These are phyloP conservation scores for Motacilla alba DNA, from an alignment of 2,113 vertebrate genomes.

Conservation along the genomic window DNA sequence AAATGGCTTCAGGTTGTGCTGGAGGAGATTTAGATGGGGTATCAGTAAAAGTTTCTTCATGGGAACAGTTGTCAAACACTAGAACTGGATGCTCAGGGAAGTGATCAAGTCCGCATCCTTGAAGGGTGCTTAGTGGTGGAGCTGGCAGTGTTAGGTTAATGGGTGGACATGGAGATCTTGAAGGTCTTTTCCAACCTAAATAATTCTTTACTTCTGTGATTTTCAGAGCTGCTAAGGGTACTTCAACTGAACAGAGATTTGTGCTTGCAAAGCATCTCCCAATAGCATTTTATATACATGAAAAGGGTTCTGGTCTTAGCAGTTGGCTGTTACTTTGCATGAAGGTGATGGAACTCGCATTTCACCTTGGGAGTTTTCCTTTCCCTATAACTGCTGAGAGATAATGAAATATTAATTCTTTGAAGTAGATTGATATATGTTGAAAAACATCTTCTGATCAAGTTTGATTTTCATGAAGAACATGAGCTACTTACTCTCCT, in stretches of 20 bases:
- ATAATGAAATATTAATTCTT: background rate
- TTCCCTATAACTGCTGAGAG: background rate
- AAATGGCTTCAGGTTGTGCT: background rate
- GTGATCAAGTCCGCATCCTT: background rate
- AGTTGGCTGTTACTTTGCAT: background rate
- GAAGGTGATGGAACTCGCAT: background rate
- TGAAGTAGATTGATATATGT: background rate
- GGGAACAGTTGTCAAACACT: background rate
- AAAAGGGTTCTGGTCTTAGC: background rate
- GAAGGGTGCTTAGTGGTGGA: background rate
- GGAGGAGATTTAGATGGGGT: background rate
- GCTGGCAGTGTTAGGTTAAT: background rate
- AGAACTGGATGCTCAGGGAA: background rate
- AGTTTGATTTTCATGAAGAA: background rate
- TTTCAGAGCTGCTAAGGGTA: background rate
- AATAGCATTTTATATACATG: background rate
- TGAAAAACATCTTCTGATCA: background rate
- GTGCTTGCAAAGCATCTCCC: background rate
- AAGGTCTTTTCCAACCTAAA: background rate
- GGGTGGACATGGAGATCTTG: background rate
- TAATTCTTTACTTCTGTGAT: background rate
- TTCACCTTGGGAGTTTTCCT: background rate
- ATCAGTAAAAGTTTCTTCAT: background rate
- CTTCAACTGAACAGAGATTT: background rate
- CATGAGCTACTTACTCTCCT: background rate